Evolutionary conservation across 2,797 vertebrate genomes (phyloP).

Genomic region (Pseudotriccus pelzelni): DNA sequence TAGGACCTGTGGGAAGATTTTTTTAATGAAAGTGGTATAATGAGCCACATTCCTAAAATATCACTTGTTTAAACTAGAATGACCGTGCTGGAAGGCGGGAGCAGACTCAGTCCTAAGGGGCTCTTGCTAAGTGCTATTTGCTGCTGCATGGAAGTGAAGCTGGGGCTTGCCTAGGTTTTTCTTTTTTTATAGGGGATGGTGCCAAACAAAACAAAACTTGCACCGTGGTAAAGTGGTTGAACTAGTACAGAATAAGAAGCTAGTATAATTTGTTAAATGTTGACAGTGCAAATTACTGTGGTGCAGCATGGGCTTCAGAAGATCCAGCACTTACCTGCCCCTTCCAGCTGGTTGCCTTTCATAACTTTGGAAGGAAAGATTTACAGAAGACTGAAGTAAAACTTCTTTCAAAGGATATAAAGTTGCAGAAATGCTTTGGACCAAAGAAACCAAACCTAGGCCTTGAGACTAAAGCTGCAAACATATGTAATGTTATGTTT

Average conservation of each 20-base stretch:
- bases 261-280: neutral
- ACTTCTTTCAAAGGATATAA: neutral
- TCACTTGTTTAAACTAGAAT: neutral
- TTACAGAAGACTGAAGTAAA: neutral
- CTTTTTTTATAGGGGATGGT: neutral
- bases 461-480: neutral
- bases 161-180: neutral
- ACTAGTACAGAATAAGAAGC: neutral
- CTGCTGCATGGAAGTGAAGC: neutral
- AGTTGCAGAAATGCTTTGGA: neutral
- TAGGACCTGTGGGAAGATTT: neutral
- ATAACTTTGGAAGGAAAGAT: neutral
- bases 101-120: neutral
- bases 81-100: neutral
- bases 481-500: fast-evolving
- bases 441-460: neutral
- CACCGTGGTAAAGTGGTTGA: neutral
- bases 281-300: neutral
- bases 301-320: neutral
- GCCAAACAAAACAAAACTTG: neutral
- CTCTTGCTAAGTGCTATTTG: neutral
- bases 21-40: neutral
- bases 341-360: neutral
- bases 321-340: neutral
- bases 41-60: neutral